Conservation (phyloP, 2,888 invertebrate species). For the Adineta ricciae region DNA sequence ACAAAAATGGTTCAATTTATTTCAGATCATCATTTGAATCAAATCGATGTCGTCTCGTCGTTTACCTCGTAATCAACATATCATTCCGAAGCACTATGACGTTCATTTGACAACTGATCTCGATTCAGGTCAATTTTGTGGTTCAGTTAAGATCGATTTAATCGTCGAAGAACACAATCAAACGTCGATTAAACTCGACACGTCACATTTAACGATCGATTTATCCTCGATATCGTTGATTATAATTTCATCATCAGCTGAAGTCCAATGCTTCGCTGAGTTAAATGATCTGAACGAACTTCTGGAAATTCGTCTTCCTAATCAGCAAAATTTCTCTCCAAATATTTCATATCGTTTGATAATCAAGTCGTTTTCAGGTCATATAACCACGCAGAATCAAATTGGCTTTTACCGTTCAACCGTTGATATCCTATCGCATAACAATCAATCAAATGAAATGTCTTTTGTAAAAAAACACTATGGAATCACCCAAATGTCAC, state of each 20-base stretch:
- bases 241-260: not conserved
- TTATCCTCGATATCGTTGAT: not conserved
- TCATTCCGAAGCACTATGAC: not conserved
- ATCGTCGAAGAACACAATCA: not conserved
- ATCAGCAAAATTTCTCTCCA: not conserved
- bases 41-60: not conserved
- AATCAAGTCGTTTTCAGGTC: not conserved
- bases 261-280: not conserved
- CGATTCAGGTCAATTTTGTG: not conserved
- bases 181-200: not conserved
- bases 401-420: conserved; percentile 8
- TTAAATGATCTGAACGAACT: not conserved
- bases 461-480: not conserved
- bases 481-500: conserved; percentile 39
- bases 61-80: conserved; percentile 1
- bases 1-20: not conserved
- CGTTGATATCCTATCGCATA: not conserved
- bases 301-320: not conserved
- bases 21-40: not conserved
- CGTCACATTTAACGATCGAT: not conserved
- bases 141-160: conserved; percentile 9
- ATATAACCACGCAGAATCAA: not conserved
- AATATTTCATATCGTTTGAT: not conserved
- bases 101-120: conserved; percentile 14
- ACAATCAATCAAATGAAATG: not conserved